Evolutionary conservation across 2,797 vertebrate species (phyloP).

Genomic region (Thaleichthys pacificus): DNA sequence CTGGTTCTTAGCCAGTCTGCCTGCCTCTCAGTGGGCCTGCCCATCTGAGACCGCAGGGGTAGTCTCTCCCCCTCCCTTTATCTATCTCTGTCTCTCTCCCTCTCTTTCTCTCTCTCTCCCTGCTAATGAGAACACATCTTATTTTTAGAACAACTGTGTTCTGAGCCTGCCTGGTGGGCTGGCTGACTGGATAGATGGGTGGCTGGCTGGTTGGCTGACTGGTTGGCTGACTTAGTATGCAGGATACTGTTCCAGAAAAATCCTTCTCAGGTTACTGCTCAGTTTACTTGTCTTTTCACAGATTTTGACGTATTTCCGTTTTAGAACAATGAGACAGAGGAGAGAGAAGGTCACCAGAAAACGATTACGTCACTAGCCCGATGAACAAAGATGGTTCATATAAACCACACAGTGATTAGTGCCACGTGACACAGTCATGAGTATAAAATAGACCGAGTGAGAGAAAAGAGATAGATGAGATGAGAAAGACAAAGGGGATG

Average conservation of each 20-base stretch:
- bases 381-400: too few species aligned
- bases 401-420: too few species aligned
- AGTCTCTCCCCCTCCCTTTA: too few species aligned
- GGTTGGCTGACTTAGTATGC: slow-evolving; percentile 25
- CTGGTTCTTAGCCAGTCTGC: slow-evolving; percentile 40
- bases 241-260: too few species aligned
- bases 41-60: slow-evolving; percentile 45
- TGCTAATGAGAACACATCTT: slow-evolving; percentile 64
- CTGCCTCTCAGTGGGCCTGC: slow-evolving; percentile 37
- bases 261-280: too few species aligned
- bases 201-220: slow-evolving; percentile 33
- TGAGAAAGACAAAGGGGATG: background rate
- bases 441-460: background rate
- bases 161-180: slow-evolving; percentile 13
- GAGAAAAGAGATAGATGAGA: background rate
- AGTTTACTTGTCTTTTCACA: too few species aligned
- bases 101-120: slow-evolving; percentile 46
- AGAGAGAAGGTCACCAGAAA: too few species aligned
- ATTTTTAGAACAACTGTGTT: slow-evolving; percentile 45
- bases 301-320: too few species aligned
- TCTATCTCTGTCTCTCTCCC: slow-evolving; percentile 21
- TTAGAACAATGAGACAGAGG: too few species aligned
- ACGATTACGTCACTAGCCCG: too few species aligned
- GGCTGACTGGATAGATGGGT: slow-evolving; percentile 34
- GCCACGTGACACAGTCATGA: too few species aligned